A percentile compares a stretch with the other conserved stretches of the same genome.
These are phyloP conservation scores for Sphaerophoria rueppellii DNA, from an alignment of 2,888 invertebrate species.

Conservation along the genomic window DNA sequence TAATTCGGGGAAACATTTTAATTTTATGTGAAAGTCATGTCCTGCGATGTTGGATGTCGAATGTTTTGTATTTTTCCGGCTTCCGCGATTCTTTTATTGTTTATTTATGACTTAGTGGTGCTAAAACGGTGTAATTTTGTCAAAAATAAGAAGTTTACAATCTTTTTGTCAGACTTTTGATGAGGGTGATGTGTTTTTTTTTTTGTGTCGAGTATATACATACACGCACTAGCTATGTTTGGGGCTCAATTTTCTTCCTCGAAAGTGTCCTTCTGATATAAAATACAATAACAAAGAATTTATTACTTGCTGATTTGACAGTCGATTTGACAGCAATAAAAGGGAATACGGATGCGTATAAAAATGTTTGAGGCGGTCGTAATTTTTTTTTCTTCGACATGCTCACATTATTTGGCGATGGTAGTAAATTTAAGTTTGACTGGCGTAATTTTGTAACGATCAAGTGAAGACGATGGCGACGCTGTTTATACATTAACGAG, in stretches of 20 bases:
- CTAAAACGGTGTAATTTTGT: background rate
- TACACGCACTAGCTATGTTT: constrained; percentile 24
- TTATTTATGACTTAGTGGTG: constrained; percentile 55
- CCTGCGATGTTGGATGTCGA: constrained; percentile 21
- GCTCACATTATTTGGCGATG: constrained; percentile 28
- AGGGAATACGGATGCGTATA: background rate
- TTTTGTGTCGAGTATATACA: constrained; percentile 21
- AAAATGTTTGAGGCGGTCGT: constrained; percentile 7
- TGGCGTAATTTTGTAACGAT: constrained; percentile 38
- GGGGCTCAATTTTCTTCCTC: background rate
- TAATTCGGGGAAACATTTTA: constrained; percentile 64
- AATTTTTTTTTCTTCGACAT: constrained; percentile 27
- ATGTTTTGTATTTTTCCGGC: background rate
- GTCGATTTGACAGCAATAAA: constrained; percentile 48
- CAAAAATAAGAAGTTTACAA: constrained; percentile 34
- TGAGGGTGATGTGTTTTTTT: background rate
- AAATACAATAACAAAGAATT: constrained; percentile 22
- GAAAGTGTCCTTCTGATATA: background rate
- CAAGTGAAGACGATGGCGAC: background rate
- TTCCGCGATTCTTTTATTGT: constrained; percentile 53
- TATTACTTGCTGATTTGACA: constrained; percentile 62
- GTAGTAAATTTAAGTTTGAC: constrained; percentile 50
- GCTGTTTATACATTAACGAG: background rate
- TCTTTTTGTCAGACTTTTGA: constrained; percentile 8
- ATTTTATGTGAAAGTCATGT: constrained; percentile 69